These are phyloP conservation scores for Petrocephalus schoutedeni DNA, from an alignment of 2,797 vertebrate species.

Conservation along the genomic window DNA sequence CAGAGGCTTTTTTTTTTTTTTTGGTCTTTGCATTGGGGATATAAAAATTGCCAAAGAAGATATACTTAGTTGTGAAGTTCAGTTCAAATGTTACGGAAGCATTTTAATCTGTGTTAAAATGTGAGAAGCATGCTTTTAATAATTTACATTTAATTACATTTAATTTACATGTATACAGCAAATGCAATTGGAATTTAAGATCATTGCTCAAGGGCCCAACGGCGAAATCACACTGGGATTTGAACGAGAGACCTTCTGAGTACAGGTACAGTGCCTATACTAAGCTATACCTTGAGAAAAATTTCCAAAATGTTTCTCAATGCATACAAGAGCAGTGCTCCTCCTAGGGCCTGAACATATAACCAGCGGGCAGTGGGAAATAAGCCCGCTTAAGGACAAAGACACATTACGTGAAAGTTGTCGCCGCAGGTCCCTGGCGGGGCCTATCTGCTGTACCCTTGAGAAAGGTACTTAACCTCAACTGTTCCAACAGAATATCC, in stretches of 20 bases:
- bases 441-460: background rate
- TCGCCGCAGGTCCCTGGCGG: background rate
- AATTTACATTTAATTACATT: background rate
- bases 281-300: background rate
- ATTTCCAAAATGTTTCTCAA: background rate
- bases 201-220: background rate
- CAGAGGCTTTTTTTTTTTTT: background rate
- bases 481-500: background rate
- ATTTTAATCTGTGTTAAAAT: background rate
- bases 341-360: background rate
- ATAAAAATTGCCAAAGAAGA: background rate
- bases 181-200: background rate
- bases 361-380: background rate
- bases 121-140: background rate
- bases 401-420: background rate
- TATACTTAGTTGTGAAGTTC: background rate
- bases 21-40: background rate
- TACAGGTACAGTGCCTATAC: background rate
- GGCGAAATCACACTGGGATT: background rate
- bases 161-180: background rate
- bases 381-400: background rate
- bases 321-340: background rate
- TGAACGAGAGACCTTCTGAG: background rate
- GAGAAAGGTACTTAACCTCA: slow-evolving; percentile 5
- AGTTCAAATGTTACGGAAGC: background rate